Percentiles rank a stretch among this genome's conserved stretches.
Evolutionary conservation across 2,888 invertebrate species (phyloP).

Genomic region (Petrolisthes cinctipes): DNA sequence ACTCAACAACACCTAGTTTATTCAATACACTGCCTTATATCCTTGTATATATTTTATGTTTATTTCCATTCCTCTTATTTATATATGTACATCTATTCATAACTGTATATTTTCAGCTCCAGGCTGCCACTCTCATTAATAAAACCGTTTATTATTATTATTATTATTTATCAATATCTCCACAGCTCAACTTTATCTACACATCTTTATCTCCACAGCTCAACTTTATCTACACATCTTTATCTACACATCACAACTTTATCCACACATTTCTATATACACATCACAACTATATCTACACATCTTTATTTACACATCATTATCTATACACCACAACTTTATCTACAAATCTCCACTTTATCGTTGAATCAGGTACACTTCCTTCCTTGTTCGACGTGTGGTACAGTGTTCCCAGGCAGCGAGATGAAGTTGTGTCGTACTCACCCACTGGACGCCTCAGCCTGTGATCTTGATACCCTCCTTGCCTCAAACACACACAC

Average conservation of each 20-base stretch:
- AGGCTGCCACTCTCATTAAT: too few relatives aligned
- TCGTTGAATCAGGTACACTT: constrained; percentile 80
- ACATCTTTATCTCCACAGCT: not conserved
- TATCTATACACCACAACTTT: not conserved
- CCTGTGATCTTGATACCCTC: constrained; percentile 73
- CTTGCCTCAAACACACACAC: constrained; percentile 75
- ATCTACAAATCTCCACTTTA: not conserved
- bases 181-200: not conserved
- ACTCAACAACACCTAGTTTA: too few relatives aligned
- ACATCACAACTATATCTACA: not conserved
- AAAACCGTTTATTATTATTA: too few relatives aligned
- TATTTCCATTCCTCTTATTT: too few relatives aligned
- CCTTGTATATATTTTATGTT: too few relatives aligned
- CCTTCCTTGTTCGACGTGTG: constrained; percentile 83
- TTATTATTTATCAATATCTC: not conserved
- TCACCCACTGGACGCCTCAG: constrained; percentile 79
- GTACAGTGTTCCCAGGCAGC: constrained; percentile 70
- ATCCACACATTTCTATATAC: not conserved
- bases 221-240: not conserved
- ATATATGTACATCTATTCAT: too few relatives aligned
- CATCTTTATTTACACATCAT: not conserved
- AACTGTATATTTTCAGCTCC: too few relatives aligned
- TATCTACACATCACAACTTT: not conserved
- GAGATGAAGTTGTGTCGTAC: constrained; percentile 77
- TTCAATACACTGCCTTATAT: too few relatives aligned